Evolutionary conservation across 2,797 vertebrate species (phyloP).

Genomic region (Loris lydekkerianus): DNA sequence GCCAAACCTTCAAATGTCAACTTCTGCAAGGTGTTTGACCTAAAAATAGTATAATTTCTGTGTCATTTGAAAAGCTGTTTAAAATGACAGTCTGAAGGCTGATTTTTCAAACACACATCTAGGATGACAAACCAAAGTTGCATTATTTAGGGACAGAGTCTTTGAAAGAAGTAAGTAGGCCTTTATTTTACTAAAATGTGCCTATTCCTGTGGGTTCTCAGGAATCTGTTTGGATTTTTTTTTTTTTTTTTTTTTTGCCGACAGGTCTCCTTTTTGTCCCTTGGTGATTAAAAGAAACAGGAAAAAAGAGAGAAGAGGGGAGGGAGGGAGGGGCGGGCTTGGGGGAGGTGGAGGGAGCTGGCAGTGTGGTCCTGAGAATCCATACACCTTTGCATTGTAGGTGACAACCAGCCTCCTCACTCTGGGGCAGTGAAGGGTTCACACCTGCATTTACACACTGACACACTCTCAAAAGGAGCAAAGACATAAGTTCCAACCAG

Average conservation of each 20-base stretch:
- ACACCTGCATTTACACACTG: not conserved
- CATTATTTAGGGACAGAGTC: constrained; percentile 42
- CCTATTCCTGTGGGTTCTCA: constrained; percentile 1
- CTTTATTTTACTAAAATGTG: constrained; percentile 55
- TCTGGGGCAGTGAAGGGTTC: not conserved
- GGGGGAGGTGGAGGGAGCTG: not conserved
- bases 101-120: constrained; percentile 64
- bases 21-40: constrained; percentile 79
- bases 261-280: constrained; percentile 38
- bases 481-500: not conserved
- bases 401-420: not conserved
- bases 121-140: constrained; percentile 3
- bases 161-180: not conserved
- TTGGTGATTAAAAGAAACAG: constrained; percentile 34
- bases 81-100: constrained; percentile 80
- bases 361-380: not conserved
- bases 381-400: not conserved
- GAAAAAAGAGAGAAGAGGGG: not conserved
- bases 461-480: not conserved
- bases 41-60: constrained; percentile 81
- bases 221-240: not conserved
- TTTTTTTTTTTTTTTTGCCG: not conserved
- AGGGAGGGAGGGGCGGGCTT: not conserved
- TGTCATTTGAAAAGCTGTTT: constrained; percentile 78
- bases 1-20: constrained; percentile 78